phyloP scores from a whole-genome alignment of 2,797 vertebrate species.

The Amniataba percoides region DNA sequence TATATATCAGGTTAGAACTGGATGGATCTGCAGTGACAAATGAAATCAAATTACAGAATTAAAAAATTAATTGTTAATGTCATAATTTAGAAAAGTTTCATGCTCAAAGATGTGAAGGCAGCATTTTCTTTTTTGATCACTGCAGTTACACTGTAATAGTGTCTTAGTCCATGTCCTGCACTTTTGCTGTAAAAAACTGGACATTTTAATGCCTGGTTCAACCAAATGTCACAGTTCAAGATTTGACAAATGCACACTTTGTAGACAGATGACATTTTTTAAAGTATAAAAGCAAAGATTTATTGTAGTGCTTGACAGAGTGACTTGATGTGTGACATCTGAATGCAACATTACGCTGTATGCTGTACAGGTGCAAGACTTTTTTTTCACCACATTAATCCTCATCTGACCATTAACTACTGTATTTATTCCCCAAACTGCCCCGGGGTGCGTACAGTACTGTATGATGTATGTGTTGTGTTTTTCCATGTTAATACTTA shows the following conservation, averaged over 20 bases:
- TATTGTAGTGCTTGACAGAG: not conserved
- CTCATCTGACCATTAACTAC: slow-evolving; percentile 1
- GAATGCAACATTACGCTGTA: not conserved
- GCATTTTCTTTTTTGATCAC: too few species aligned
- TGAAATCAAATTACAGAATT: too few species aligned
- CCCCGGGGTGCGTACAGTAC: not conserved
- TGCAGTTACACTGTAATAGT: not conserved
- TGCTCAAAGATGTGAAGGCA: not conserved
- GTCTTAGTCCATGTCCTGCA: not conserved
- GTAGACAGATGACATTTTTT: not conserved
- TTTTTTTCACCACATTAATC: slow-evolving; percentile 14
- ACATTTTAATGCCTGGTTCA: not conserved
- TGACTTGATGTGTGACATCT: not conserved
- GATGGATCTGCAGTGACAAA: not conserved
- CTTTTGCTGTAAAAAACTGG: not conserved
- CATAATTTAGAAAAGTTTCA: not conserved
- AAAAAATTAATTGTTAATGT: not conserved
- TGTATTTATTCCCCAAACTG: not conserved
- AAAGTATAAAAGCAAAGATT: slow-evolving; percentile 1
- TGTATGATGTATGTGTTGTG: slow-evolving; percentile 10
- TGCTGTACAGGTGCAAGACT: not conserved
- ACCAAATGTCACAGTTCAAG: not conserved
- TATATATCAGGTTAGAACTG: not conserved
- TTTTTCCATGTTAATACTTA: slow-evolving; percentile 71
- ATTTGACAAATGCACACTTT: not conserved